Evolutionary conservation across 2,888 invertebrate species (phyloP).

Genomic region (Cephus nigrinus): DNA sequence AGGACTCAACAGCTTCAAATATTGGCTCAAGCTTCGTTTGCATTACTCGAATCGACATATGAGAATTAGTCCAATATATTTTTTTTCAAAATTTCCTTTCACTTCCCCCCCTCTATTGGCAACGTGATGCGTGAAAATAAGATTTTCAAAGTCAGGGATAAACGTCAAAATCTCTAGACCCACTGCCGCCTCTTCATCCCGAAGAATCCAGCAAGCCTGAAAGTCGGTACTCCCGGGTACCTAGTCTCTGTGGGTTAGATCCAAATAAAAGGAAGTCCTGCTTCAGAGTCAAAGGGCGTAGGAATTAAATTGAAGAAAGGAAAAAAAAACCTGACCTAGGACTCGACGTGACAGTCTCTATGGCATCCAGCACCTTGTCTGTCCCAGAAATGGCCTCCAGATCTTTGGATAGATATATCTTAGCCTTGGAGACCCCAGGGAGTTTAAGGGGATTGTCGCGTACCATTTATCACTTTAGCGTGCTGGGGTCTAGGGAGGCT

Average conservation of each 20-base stretch:
- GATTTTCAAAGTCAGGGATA: neutral
- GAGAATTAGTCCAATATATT: neutral
- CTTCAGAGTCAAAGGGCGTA: neutral
- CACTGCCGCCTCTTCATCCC: neutral
- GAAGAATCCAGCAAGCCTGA: neutral
- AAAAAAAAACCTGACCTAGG: slow-evolving; percentile 17
- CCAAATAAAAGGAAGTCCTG: neutral
- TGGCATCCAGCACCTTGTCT: neutral
- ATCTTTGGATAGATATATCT: slow-evolving; percentile 39
- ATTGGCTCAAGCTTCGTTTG: neutral
- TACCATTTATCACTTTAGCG: slow-evolving; percentile 48
- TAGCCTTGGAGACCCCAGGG: slow-evolving; percentile 24
- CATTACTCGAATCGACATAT: neutral
- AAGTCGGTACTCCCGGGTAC: neutral
- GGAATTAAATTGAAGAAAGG: slow-evolving; percentile 24
- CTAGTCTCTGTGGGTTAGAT: neutral
- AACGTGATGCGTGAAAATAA: neutral
- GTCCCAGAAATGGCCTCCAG: slow-evolving; percentile 15
- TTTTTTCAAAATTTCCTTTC: neutral
- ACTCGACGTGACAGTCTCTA: slow-evolving; percentile 16
- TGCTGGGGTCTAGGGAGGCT: neutral
- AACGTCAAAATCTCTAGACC: neutral
- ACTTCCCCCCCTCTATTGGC: neutral
- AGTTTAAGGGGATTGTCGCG: slow-evolving; percentile 42
- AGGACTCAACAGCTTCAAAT: neutral